phyloP scores from a whole-genome alignment of 2,113 vertebrate species.

The Lontra canadensis region DNA sequence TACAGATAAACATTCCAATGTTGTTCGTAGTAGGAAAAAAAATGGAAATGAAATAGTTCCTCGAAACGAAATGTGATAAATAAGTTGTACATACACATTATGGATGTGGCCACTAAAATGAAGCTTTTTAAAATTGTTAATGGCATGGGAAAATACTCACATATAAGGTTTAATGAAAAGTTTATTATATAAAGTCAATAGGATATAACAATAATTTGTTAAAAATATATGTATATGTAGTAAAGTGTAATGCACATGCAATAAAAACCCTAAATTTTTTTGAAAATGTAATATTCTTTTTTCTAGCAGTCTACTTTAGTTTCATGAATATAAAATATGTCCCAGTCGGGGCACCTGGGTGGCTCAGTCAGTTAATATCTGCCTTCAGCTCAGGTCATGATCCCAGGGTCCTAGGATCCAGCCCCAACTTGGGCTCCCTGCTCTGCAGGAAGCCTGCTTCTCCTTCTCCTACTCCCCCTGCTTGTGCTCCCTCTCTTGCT shows the following conservation, averaged over 20 bases:
- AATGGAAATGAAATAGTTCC: background rate
- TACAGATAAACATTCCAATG: background rate
- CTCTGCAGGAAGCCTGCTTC: too few relatives aligned
- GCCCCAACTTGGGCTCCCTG: too few relatives aligned
- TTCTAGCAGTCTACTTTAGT: background rate
- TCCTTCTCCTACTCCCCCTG: too few relatives aligned
- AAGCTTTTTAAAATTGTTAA: background rate
- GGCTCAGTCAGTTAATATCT: too few relatives aligned
- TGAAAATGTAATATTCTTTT: background rate
- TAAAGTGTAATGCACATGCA: background rate
- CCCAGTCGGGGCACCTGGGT: background rate
- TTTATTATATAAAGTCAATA: background rate
- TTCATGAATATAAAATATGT: background rate
- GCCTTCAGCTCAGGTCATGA: too few relatives aligned
- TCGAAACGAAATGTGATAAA: constrained; percentile 5
- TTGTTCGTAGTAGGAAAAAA: background rate
- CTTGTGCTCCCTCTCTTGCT: too few relatives aligned
- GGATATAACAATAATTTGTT: background rate
- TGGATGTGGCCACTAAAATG: background rate
- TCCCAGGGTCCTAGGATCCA: too few relatives aligned
- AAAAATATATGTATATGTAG: background rate
- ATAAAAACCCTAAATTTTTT: constrained; percentile 13
- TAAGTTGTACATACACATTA: background rate
- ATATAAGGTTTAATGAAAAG: constrained; percentile 8
- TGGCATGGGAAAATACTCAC: background rate